phyloP scores from a whole-genome alignment of 2,797 vertebrate genomes.

The Chromobotia macracanthus region DNA sequence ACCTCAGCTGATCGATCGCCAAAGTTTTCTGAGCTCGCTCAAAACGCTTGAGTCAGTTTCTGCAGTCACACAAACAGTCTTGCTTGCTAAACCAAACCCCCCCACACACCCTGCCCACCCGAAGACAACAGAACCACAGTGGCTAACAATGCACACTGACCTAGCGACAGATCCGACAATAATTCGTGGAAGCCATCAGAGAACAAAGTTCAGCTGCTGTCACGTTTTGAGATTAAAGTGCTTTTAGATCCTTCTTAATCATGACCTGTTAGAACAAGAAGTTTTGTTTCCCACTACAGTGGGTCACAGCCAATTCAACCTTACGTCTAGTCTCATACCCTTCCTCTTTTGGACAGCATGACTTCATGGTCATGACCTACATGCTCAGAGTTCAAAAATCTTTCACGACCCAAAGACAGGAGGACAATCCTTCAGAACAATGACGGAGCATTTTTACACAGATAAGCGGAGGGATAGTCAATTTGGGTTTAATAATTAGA shows the following conservation, averaged over 20 bases:
- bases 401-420: neutral
- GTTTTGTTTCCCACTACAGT: conserved; percentile 80
- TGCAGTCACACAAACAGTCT: neutral
- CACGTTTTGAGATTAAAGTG: conserved; percentile 82
- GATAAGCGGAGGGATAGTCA: neutral
- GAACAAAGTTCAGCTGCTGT: conserved; percentile 79
- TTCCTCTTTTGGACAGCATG: neutral
- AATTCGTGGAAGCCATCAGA: conserved; percentile 79
- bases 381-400: neutral
- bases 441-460: neutral
- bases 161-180: conserved; percentile 69
- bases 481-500: conserved; percentile 29
- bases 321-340: conserved; percentile 48
- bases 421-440: conserved; percentile 3
- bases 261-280: conserved; percentile 78
- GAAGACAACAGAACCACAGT: conserved; percentile 26
- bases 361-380: conserved; percentile 13
- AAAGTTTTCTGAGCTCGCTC: neutral
- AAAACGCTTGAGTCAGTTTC: conserved; percentile 1
- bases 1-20: neutral
- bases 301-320: conserved; percentile 51
- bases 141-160: conserved; percentile 75
- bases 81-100: conserved; percentile 20
- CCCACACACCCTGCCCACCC: neutral
- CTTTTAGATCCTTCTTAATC: conserved; percentile 89